Base-by-base conservation (phyloP, 2,797 vertebrate genomes). In the Hybognathus amarus region DNA sequence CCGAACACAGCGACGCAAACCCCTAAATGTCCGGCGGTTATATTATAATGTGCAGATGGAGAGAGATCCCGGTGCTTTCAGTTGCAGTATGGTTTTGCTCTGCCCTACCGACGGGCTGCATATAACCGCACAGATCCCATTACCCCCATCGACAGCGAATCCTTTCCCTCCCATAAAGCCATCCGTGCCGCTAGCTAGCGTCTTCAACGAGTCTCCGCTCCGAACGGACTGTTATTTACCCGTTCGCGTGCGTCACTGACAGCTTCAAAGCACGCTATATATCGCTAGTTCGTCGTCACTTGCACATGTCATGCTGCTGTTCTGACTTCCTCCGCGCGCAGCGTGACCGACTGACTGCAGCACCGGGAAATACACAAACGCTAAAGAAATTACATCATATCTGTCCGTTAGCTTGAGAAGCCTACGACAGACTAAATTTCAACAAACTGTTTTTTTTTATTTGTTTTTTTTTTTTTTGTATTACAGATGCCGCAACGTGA, bases 21-120 rank as follows among this genome's bases (percentile, higher is more conserved):
- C 10, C 54, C 47, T 45, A 36, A 80, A 8, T 36, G 7, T 61
- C 54, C 79, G 13, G 27, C 24, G 54, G 40, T 70, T 59, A 70
- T 59, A 33, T 69, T 63, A 36, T 17, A 27, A 38, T 36, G 47
- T 47, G 79, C 79, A 24, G 54, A 82, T 33, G 18, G 11, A 18
- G 40, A 45, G 54, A 63, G 56, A 47, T 81, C 69, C 54, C 69
- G 56, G 79, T 7, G 67, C 24, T 71, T 80, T 47, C 68, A 36
- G 79, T 40, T 67, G 80, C 80, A 75, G 59, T 75, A 47, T 66
- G n/a, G 2, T 17, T 67, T 61, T 50, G 27, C 52, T 54, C 20
- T 33, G 50, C 69, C 68, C 56, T 81, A 71, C 79, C 79, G 38
- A 73, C 79, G 67, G 54, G 54, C 54, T 73, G 78, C 66, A 45